Conservation (phyloP, 2,888 invertebrate genomes). For the Noctua comes region DNA sequence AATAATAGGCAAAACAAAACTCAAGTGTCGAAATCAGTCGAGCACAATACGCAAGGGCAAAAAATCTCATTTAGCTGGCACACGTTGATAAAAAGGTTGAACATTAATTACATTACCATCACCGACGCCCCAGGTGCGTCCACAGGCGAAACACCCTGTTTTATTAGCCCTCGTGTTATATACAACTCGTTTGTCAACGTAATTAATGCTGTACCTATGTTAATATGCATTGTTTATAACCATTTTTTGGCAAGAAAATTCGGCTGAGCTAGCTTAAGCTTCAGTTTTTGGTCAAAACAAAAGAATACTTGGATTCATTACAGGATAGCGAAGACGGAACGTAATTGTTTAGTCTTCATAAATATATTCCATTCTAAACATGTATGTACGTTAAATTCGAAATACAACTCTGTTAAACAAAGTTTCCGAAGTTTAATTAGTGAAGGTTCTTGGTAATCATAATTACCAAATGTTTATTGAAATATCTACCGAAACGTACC, state of each 20-base stretch:
- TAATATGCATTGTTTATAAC: conserved; percentile 60
- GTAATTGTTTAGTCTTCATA: neutral
- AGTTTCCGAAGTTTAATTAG: conserved; percentile 24
- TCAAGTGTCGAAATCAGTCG: conserved; percentile 50
- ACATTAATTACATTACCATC: conserved; percentile 76
- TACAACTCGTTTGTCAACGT: conserved; percentile 68
- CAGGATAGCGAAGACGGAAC: neutral
- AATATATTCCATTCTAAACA: conserved; percentile 6
- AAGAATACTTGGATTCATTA: conserved; percentile 2
- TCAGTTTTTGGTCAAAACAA: neutral
- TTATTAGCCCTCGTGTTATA: conserved; percentile 67
- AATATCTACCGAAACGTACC: neutral
- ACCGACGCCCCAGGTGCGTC: conserved; percentile 67
- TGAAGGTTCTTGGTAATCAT: conserved; percentile 14
- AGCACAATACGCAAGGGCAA: conserved; percentile 50
- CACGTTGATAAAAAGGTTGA: conserved; percentile 76
- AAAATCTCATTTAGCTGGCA: conserved; percentile 58
- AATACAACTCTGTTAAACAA: conserved; percentile 10
- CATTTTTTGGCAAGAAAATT: conserved; percentile 46
- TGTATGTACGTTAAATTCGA: neutral
- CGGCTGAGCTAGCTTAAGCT: neutral
- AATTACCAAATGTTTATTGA: conserved; percentile 27
- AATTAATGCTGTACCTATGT: conserved; percentile 64
- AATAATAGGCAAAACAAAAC: conserved; percentile 6
- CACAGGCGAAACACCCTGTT: conserved; percentile 66